Evolutionary conservation across 2,113 vertebrate species (phyloP).

Genomic region (Thalassoma bifasciatum): DNA sequence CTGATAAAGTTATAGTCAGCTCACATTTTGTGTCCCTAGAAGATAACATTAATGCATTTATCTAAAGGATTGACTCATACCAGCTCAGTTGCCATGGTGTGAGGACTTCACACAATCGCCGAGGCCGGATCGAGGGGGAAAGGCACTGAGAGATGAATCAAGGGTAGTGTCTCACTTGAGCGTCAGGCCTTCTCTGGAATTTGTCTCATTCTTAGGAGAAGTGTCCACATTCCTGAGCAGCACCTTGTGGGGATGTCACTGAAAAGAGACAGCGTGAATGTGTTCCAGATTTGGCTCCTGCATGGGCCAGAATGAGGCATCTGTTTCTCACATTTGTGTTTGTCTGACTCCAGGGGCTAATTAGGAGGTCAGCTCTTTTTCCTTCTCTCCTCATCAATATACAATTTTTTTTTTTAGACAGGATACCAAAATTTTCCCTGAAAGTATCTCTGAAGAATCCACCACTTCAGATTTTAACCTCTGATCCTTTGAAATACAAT

Average conservation of each 20-base stretch:
- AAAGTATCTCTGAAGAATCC: neutral
- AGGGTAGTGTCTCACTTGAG: slow-evolving; percentile 74
- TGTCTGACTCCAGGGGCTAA: slow-evolving; percentile 56
- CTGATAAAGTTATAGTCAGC: slow-evolving; percentile 83
- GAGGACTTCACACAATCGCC: slow-evolving; percentile 61
- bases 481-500: neutral
- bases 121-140: slow-evolving; percentile 51
- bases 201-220: slow-evolving; percentile 71
- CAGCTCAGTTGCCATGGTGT: slow-evolving; percentile 80
- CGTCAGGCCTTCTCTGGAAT: slow-evolving; percentile 74
- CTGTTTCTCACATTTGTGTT: slow-evolving; percentile 62
- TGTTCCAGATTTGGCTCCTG: slow-evolving; percentile 59
- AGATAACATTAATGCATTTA: slow-evolving; percentile 81
- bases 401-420: neutral
- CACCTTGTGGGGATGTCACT: slow-evolving; percentile 72
- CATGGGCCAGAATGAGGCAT: slow-evolving; percentile 50
- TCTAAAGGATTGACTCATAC: slow-evolving; percentile 81
- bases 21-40: slow-evolving; percentile 72
- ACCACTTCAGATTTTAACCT: neutral
- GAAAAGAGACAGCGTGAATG: slow-evolving; percentile 65
- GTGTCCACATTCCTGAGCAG: slow-evolving; percentile 71
- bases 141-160: slow-evolving; percentile 71
- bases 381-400: neutral
- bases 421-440: neutral
- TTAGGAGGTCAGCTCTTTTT: slow-evolving; percentile 37